Base-by-base conservation (phyloP, 2,888 invertebrate species). In the Drepanosiphum platanoidis region DNA sequence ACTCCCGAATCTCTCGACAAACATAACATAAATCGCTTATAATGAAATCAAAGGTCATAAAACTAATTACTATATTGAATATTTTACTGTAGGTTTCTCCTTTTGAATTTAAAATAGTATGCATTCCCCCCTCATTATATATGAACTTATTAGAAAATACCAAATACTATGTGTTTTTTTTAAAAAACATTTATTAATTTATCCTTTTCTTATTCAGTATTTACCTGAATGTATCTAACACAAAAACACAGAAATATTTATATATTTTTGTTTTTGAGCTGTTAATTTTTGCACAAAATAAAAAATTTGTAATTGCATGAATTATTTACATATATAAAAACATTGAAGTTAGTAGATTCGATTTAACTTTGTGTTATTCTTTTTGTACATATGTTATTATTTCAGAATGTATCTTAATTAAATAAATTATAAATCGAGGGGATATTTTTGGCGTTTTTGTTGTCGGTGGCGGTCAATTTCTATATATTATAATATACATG, bases 1-100 rank as follows among this genome's bases (percentile, higher is more conserved):
- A 58, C 46, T 77, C 75, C 13, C 52, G 52, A 68, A 75, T 75
- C 46, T 77, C 84, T 32, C 30, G 74, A 30, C 75, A 75, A 68
- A 74, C 68, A 32, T 75, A 39, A 83, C 4, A 39, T 34, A 66
- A n/a, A 30, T n/a, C 18, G 9, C 13, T 8, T 32, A 34, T 22
- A 36, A 34, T 22, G 22, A 36, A 34, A 34, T 68, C 13, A n/a
- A 30, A 66, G 3, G 32, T 32, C 32, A n/a, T 46, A 9, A 1
- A 32, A 66, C 46, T 15, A 22, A 66, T 46, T 32, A 9, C 22
- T 7, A 22, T n/a, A 42, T 46, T 32, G 8, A 79, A 79, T 66
- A 79, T 42, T 79, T 5, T 36, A 13, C 11, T 74, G 32, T 36
- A 27, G 52, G 18, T 52, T 52, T 22, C 13, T 64, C 27, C 11